Evolutionary conservation across 2,797 vertebrate genomes (phyloP), one percentile per base, ranked within the genome.

Genomic region (Urocyon cinereoargenteus): DNA sequence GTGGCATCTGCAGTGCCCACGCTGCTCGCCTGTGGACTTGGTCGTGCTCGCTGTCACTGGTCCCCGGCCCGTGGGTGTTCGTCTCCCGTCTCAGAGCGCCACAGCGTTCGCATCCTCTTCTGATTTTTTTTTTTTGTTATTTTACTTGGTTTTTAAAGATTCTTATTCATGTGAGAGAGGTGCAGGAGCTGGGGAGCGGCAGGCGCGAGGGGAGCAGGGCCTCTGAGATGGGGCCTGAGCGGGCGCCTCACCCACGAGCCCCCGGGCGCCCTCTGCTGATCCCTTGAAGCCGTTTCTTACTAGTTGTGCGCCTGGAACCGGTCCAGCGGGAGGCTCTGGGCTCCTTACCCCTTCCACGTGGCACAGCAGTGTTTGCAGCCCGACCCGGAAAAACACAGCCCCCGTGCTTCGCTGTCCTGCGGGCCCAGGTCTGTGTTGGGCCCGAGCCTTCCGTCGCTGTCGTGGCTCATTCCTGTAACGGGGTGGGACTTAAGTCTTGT

Each of bases 21-120:
- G 6, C 26, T 28, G 11, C 26, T 51, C 22, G 0, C 61, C 28
- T 64, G 12, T 34, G 77, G 49, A 19, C 5, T 19, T 36, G 2
- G 1, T 15, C 31, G 16, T 24, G n/a, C 15, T 15, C 34, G 11
- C 28, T 61, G 21, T 4, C 9, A 15, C 0, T 8, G 34, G 66
- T 28, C 28, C 61, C 34, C 12, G 13, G 13, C 15, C 45, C 4
- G 11, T 4, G 1, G 77, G 16, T 6, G 15, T 68, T 51, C 1
- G 0, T 28, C n/a, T 6, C 22, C 16, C 0, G 26, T 36, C 45
- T 36, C 86, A 34, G 34, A 3, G 31, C 0, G 0, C 9, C 31
- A 28, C 10, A 5, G 40, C 14, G 3, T 26, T 64, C 5, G 0
- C 7, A 16, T 26, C 16, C 3, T 16, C 15, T 61, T 40, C 34